Evolutionary conservation across 2,888 invertebrate genomes (phyloP).

Genomic region (Hydrotaea diabolus): DNA sequence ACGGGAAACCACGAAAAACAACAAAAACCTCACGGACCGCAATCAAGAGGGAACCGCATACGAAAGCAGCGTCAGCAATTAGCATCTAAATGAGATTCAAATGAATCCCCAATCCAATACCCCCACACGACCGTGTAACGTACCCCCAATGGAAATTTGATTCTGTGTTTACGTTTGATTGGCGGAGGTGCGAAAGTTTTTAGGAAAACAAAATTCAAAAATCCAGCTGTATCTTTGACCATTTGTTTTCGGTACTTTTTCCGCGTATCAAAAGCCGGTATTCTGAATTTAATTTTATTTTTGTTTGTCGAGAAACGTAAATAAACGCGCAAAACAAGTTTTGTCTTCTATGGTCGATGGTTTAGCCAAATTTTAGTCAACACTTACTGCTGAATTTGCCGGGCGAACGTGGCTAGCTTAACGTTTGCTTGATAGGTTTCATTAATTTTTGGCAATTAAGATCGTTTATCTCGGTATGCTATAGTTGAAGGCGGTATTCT

Average conservation of each 20-base stretch:
- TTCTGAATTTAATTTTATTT: neutral
- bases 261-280: neutral
- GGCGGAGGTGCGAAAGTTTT: slow-evolving; percentile 2
- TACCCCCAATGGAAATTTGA: too few relatives aligned
- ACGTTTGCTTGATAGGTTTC: too few relatives aligned
- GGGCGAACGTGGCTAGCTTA: too few relatives aligned
- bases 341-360: neutral
- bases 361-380: too few relatives aligned
- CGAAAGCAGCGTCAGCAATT: slow-evolving; percentile 37
- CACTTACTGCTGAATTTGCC: too few relatives aligned
- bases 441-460: too few relatives aligned
- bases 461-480: too few relatives aligned
- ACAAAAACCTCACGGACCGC: slow-evolving; percentile 34
- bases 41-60: slow-evolving; percentile 4
- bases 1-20: neutral
- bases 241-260: neutral
- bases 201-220: neutral
- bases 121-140: too few relatives aligned
- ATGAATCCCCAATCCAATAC: too few relatives aligned
- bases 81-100: slow-evolving; percentile 20
- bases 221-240: neutral
- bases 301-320: neutral
- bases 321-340: neutral
- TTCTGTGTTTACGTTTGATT: neutral
- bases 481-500: too few relatives aligned